Evolutionary conservation across 2,797 vertebrate genomes (phyloP), one percentile per base, ranked within the genome.

Genomic region (Rhinella marina): DNA sequence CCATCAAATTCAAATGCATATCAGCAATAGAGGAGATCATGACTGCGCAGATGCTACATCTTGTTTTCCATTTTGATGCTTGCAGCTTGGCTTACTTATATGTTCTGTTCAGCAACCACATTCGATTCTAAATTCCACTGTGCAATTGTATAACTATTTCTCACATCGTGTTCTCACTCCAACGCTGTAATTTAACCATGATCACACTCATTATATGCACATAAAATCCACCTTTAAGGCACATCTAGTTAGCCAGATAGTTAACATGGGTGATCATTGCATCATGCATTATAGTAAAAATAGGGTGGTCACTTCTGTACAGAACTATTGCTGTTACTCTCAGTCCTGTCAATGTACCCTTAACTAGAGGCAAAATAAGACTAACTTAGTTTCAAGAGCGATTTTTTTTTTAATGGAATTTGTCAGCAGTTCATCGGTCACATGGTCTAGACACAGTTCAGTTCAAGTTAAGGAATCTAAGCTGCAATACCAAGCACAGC

Each of bases 61-160:
- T 87, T 76, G n/a, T 50, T 81, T 29, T 70, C 27, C 48, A 64
- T 21, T 54, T 50, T 59, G 64, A 56, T 72, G 84, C 70, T 75
- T 41, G 87, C 78, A 52, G 87, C 56, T 85, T 59, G 77, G 54
- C 82, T 85, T 84, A 48, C 54, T 82, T 81, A 76, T 81, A 7
- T 68, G 68, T 81, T 81, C 8, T 14, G 25, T 52, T 81, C 41
- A 62, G 59, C 79, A 81, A 62, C 7, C 64, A 16, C 59, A 75
- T 66, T 88, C 8, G 77, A 75, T 84, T 84, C 56, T 84, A 73
- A 84, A 79, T 59, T 78, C 86, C 81, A 83, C 66, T 80, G 62
- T 72, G 75, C 84, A 80, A 85, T 72, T 70, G 50, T 80, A 73
- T 70, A 61, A 57, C 50, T 29, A 27, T 79, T 59, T 72, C 72